Evolutionary conservation across 2,888 invertebrate species (phyloP).

Genomic region (Brachynemurus nebulosus): DNA sequence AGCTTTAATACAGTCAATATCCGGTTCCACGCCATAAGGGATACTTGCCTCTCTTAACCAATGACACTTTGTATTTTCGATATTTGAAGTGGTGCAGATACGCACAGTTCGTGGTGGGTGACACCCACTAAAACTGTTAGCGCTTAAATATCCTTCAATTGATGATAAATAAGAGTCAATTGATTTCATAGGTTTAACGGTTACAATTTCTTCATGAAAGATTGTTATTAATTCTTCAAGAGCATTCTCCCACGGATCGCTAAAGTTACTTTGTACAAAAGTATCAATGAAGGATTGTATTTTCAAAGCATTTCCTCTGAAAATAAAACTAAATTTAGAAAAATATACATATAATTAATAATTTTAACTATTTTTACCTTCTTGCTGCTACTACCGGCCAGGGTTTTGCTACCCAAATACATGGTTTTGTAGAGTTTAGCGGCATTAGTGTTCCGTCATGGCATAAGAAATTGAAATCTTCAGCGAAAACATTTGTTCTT

Average conservation of each 20-base stretch:
- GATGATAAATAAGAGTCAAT: slow-evolving; percentile 52
- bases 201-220: slow-evolving; percentile 37
- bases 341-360: no score
- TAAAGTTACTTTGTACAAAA: no score
- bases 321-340: no score
- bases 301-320: no score
- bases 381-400: slow-evolving; percentile 62
- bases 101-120: slow-evolving; percentile 45
- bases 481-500: slow-evolving; percentile 23
- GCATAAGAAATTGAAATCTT: slow-evolving; percentile 48
- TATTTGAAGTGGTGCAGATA: slow-evolving; percentile 53
- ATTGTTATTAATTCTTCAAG: slow-evolving; percentile 46
- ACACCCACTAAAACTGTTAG: slow-evolving; percentile 53
- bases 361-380: slow-evolving; percentile 31
- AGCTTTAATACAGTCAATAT: slow-evolving; percentile 59
- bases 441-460: slow-evolving; percentile 55
- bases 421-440: slow-evolving; percentile 42
- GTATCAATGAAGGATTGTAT: no score
- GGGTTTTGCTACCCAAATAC: slow-evolving; percentile 65
- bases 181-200: slow-evolving; percentile 42
- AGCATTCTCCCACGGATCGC: slow-evolving; percentile 47
- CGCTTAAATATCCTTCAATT: slow-evolving; percentile 46
- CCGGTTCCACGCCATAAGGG: slow-evolving; percentile 64
- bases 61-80: slow-evolving; percentile 63
- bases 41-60: slow-evolving; percentile 61